Conservation (phyloP, 2,113 vertebrate species). For the Lathamus discolor region DNA sequence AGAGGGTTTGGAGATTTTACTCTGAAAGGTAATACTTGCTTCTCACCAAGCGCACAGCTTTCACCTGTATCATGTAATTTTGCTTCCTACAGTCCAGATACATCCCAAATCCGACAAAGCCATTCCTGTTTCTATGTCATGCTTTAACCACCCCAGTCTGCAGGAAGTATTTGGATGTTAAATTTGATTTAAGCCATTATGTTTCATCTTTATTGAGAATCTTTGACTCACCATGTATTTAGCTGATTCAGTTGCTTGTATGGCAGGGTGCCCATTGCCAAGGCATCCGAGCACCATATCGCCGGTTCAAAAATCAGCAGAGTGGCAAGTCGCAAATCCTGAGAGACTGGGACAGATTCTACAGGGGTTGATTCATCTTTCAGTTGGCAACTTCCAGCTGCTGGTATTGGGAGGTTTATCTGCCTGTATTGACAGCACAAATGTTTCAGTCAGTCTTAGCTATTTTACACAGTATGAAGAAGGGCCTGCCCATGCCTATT, state of each 20-base stretch:
- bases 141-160: neutral
- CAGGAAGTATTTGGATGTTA: constrained; percentile 36
- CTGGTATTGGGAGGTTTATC: neutral
- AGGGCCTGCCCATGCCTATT: neutral
- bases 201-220: constrained; percentile 24
- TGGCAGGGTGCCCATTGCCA: constrained; percentile 27
- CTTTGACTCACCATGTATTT: constrained; percentile 7
- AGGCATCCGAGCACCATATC: neutral
- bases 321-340: neutral
- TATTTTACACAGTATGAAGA: neutral
- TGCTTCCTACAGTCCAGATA: neutral
- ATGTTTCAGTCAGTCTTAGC: neutral
- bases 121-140: constrained; percentile 11
- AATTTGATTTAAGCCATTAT: constrained; percentile 42
- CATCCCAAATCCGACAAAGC: neutral
- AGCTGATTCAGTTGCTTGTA: neutral
- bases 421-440: neutral
- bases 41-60: neutral
- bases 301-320: neutral
- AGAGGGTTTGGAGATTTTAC: neutral
- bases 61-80: neutral
- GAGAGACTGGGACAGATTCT: neutral
- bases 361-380: neutral
- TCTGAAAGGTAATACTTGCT: neutral
- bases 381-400: neutral